phyloP scores from a whole-genome alignment of 2,797 vertebrate species.

The Octomys mimax region DNA sequence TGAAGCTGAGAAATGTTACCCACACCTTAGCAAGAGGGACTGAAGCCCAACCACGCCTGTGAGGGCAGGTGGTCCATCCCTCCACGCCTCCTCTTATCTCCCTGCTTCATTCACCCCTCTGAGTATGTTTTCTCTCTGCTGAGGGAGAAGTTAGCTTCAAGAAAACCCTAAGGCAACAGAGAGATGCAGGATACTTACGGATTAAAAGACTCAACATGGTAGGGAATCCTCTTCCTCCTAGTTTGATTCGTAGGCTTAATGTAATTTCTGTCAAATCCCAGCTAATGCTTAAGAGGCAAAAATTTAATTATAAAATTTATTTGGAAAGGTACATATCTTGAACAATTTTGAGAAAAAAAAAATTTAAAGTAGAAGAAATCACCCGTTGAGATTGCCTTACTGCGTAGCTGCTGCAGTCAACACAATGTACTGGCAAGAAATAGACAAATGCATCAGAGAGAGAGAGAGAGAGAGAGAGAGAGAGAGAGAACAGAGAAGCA shows the following conservation, averaged over 20 bases:
- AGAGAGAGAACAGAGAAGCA: neutral
- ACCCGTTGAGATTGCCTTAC: neutral
- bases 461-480: too few species aligned
- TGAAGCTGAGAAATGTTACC: neutral
- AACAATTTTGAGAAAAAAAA: neutral
- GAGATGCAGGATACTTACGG: fast-evolving
- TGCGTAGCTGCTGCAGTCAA: neutral
- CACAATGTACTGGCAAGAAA: too few species aligned
- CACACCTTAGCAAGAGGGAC: too few species aligned
- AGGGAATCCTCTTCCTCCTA: neutral
- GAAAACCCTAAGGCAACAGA: neutral
- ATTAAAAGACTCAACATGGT: neutral
- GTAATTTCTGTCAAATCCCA: neutral
- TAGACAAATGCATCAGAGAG: neutral
- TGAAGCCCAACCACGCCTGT: neutral
- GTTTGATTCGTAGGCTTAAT: neutral
- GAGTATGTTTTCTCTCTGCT: neutral
- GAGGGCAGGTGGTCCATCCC: neutral
- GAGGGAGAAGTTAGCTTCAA: neutral
- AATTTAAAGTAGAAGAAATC: neutral
- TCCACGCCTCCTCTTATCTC: neutral
- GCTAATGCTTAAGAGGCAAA: neutral
- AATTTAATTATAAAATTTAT: neutral
- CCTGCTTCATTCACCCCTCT: neutral
- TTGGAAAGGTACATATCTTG: neutral